Evolutionary conservation across 2,113 vertebrate species (phyloP), one percentile per base, ranked within the genome.

Genomic region (Meriones unguiculatus): DNA sequence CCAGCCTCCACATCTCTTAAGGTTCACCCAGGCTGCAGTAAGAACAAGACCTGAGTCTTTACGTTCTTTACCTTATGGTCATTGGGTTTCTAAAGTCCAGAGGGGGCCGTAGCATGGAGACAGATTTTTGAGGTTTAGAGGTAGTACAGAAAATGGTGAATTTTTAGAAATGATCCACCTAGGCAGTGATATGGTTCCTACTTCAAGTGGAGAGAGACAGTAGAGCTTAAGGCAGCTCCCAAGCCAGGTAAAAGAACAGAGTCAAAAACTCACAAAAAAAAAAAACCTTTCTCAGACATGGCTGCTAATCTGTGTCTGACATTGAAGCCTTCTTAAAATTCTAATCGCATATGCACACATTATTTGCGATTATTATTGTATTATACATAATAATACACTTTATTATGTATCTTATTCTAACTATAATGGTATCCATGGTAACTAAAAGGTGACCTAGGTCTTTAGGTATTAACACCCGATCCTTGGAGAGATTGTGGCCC

Each of bases 261-360:
- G 41, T 17, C n/a, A n/a, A 30, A 94, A 41, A 50, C 24, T 77
- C 24, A n/a, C 38, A 25, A 46, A 46, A 89, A 9, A 69, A 25
- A 46, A 46, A 89, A 9, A 69, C 67, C 86, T 86, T 73, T 89
- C 57, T 89, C 65, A 18, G 32, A 30, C 24, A 50, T 13, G 2
- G 3, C 32, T 76, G 57, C 13, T 9, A 94, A 62, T 7, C 41
- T 32, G 20, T 90, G 22, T 84, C 89, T 13, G 15, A 5, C 85
- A 70, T 41, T 41, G 32, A n/a, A 64, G 24, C 75, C 88, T 54
- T 87, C 32, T 93, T 94, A 94, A 80, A 50, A 78, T 95, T 84
- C 62, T 87, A 81, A 69, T 28, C 32, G 57, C 52, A 38, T 0
- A 0, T 11, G 57, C 52, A n/a, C 65, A 0, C n/a, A n/a, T n/a